Base-by-base conservation (phyloP, 2,797 vertebrate species). In the Tarsius wallacei region DNA sequence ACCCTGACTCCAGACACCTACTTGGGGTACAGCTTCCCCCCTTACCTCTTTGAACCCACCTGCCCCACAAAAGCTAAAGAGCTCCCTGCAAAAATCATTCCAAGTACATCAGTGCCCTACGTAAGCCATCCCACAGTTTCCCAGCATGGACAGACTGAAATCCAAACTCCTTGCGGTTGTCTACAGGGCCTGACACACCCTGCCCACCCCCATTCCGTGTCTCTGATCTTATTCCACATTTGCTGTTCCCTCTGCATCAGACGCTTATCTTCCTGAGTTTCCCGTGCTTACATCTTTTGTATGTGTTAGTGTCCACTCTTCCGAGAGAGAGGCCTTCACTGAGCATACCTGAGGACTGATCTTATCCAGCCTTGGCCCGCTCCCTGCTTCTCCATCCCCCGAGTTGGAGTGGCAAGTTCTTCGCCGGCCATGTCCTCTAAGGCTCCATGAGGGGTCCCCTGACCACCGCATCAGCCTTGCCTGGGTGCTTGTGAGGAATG, bases 361-460 rank as follows among this genome's bases (percentile, higher is more conserved):
- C 63, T 74, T 17, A 0, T 9, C 26, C 2, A 33, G 5, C n/a
- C 61, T 47, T 47, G 9, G 17, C 64, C 26, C 22, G 1, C 1
- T 6, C 33, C 57, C 31, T 61, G 1, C 12, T 15, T 47, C 61
- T 66, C 80, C 4, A 2, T 7, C 17, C 76, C 28, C n/a, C 5
- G 5, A 33, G 2, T 12, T 21, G 28, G 78, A 13, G 28, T 1
- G 22, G 36, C 2, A 4, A 13, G 61, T 26, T 57, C 7, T 2
- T 49, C 36, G 1, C 3, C 5, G 8, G 1, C 6, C 10, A 5
- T 7, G 2, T 13, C 63, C 21, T 42, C 19, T 24, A 24, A 59
- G 1, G 0, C 0, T 2, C 7, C 6, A 0, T 11, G 10, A 9
- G 7, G 4, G 21, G 0, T 6, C 53, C 13, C 1, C 26, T 1